Percentiles rank a stretch among this genome's conserved stretches.
phyloP scores from a whole-genome alignment of 2,113 vertebrate species.

The Phrynosoma blainvillii region DNA sequence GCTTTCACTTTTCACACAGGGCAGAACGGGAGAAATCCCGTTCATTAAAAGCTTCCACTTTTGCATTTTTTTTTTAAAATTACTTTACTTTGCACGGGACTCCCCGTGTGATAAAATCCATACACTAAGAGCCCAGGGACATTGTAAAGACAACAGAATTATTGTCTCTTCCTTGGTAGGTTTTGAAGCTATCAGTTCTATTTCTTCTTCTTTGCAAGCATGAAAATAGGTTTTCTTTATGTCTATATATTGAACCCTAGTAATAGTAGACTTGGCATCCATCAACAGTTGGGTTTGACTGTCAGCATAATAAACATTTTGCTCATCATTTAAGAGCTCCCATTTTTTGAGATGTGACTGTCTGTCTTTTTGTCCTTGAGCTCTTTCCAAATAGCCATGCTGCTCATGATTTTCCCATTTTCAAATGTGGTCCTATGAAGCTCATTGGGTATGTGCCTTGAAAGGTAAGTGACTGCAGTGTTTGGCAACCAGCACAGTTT shows the following conservation, averaged over 20 bases:
- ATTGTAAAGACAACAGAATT: too few species aligned
- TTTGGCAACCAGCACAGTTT: background rate
- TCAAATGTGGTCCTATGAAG: background rate
- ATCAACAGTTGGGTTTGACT: background rate
- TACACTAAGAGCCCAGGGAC: too few species aligned
- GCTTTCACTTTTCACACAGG: too few species aligned
- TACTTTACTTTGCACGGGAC: too few species aligned
- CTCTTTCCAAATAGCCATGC: background rate
- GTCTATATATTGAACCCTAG: background rate
- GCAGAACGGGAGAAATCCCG: too few species aligned
- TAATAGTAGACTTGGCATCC: background rate
- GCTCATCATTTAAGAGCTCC: background rate
- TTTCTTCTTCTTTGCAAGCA: constrained; percentile 16
- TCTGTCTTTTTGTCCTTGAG: background rate
- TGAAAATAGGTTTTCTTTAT: constrained; percentile 19
- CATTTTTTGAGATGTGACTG: background rate
- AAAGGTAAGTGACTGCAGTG: background rate
- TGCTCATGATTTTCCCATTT: constrained; percentile 17
- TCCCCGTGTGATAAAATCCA: too few species aligned
- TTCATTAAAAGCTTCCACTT: too few species aligned
- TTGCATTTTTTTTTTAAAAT: too few species aligned
- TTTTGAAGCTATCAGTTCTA: background rate
- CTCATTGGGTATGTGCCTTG: background rate
- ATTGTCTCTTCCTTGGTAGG: too few species aligned
- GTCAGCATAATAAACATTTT: background rate